Evolutionary conservation across 1,140 invertebrate species (phyloP), one percentile per base, ranked within the genome.

Genomic region (Drosophila ficusphila): DNA sequence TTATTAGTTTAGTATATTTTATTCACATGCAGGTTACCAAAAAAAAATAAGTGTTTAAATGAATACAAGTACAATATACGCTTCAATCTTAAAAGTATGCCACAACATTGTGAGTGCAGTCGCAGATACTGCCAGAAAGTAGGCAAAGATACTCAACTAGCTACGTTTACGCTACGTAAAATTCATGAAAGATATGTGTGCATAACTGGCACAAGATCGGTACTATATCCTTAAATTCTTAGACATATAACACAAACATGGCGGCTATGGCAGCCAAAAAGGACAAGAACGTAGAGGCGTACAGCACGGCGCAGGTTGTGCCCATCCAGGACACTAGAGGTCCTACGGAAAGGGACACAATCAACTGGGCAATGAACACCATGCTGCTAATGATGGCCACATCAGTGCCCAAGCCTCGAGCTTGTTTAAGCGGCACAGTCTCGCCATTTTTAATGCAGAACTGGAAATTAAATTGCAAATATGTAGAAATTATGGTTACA

Each of bases 291-390:
- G 95, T 93, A 6, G 96, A 94, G 1, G 95, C 94, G 53, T 93
- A 93, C 3, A 95, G 93, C 21, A 97, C 95, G 4, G 95, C 95
- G 9, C 95, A 94, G 0, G 95, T 95, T 14, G 95, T 95, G n/a
- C 94, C 94, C 29, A 94, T 94, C 42, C 92, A 91, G 38, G 94
- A 92, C 2, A 97, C 93, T 3, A 97, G 93, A 2, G 93, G 94
- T 1, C 96, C 96, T 72, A 97, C 93, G 21, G 93, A 93, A 6
- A 95, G 91, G 0, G 96, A 96, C 2, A 97, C 92, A 23, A 95
- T 91, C 74, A 97, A 95, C 89, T 97, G 96, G 12, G 95, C 96
- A 18, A 96, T 91, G 86, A 97, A 97, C 0, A 97, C 95, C 95
- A 96, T 96, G 47, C 94, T 95, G 44, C 95, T 95, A 7, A 97